Evolutionary conservation across 1,140 invertebrate genomes (phyloP).

Genomic region (Diprion similis): DNA sequence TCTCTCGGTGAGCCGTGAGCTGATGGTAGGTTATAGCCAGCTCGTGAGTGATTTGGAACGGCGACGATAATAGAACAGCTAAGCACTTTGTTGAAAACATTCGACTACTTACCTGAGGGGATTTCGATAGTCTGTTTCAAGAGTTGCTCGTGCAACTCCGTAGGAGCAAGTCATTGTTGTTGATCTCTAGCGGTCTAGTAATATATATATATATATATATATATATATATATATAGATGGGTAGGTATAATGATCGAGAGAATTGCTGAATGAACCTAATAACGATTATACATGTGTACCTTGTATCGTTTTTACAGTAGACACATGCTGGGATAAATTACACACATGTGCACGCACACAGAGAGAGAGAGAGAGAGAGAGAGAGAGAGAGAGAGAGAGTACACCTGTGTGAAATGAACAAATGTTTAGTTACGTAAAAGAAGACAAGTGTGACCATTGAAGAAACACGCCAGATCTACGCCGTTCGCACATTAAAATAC

Average conservation of each 20-base stretch:
- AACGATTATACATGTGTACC: not conserved
- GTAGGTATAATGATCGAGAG: not conserved
- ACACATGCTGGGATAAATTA: no score
- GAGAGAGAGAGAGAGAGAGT: not conserved
- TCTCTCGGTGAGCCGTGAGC: constrained; percentile 18
- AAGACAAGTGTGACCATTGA: no score
- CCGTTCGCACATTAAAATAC: no score
- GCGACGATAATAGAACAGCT: constrained; percentile 50
- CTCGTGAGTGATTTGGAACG: constrained; percentile 47
- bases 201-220: no score
- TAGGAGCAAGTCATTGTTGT: not conserved
- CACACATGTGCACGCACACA: no score
- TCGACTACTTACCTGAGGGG: constrained; percentile 12
- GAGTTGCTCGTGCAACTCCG: not conserved
- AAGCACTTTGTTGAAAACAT: constrained; percentile 51
- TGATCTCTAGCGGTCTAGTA: not conserved
- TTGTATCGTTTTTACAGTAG: not conserved
- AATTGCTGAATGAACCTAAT: not conserved
- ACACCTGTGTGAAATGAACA: no score
- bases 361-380: constrained; percentile 8
- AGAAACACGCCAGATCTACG: no score
- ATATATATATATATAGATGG: no score
- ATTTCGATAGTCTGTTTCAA: constrained; percentile 22
- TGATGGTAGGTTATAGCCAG: not conserved
- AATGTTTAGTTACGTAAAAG: no score